Conservation (phyloP, 2,888 invertebrate species). For the Phoronis australis region DNA sequence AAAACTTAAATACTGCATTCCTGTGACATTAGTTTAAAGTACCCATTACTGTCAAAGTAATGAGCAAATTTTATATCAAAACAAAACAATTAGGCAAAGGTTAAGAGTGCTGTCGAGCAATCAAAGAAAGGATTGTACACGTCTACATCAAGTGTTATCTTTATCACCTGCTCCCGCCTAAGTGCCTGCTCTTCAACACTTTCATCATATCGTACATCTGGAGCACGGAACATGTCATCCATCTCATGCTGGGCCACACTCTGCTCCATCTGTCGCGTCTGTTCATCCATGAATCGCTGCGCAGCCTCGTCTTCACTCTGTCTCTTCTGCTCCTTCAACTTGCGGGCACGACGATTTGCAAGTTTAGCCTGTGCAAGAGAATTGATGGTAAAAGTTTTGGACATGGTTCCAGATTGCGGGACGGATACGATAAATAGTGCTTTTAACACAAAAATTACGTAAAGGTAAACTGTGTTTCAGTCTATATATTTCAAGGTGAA, state of each 20-base stretch:
- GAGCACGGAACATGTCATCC: slow-evolving; percentile 26
- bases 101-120: too few relatives aligned
- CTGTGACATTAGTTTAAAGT: too few relatives aligned
- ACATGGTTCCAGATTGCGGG: too few relatives aligned
- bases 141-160: background rate
- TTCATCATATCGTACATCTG: slow-evolving; percentile 24
- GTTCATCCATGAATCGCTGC: slow-evolving; percentile 36
- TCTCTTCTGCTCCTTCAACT: slow-evolving; percentile 27
- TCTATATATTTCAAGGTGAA: too few relatives aligned
- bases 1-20: too few relatives aligned
- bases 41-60: too few relatives aligned
- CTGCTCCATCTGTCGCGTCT: slow-evolving; percentile 35
- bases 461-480: too few relatives aligned
- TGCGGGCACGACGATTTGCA: slow-evolving; percentile 28
- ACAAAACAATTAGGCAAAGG: too few relatives aligned
- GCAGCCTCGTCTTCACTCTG: slow-evolving; percentile 37
- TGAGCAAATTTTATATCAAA: too few relatives aligned
- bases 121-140: background rate
- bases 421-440: too few relatives aligned
- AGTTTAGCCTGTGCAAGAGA: slow-evolving; percentile 45
- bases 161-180: slow-evolving; percentile 38
- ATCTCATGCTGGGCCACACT: slow-evolving; percentile 11
- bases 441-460: too few relatives aligned
- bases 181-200: slow-evolving; percentile 36
- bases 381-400: too few relatives aligned